A percentile compares a stretch with the other conserved stretches of the same genome.
These are phyloP conservation scores for Mythimna ferrago DNA, from an alignment of 2,888 invertebrate species.

Conservation along the genomic window DNA sequence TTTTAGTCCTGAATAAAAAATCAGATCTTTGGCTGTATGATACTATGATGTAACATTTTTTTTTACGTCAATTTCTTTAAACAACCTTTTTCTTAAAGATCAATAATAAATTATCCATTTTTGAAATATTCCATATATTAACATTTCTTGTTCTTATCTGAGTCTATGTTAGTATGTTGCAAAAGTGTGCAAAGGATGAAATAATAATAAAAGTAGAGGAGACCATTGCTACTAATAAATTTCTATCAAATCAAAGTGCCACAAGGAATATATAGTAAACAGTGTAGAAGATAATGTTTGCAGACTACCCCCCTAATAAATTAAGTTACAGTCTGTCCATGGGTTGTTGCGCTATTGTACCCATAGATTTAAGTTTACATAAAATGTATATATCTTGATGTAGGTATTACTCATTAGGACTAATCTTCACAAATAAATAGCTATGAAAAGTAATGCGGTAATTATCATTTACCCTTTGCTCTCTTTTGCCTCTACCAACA, in stretches of 20 bases:
- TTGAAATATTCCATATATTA: slow-evolving; percentile 29
- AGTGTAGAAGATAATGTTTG: background rate
- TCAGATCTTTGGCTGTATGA: slow-evolving; percentile 61
- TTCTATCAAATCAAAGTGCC: background rate
- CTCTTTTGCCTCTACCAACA: slow-evolving; percentile 4
- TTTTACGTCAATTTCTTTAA: slow-evolving; percentile 43
- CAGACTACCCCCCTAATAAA: too few relatives aligned
- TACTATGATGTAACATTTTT: slow-evolving; percentile 49
- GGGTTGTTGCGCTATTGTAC: too few relatives aligned
- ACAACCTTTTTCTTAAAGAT: slow-evolving; percentile 36
- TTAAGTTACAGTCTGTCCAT: too few relatives aligned
- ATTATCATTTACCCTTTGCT: background rate
- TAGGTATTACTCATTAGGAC: too few relatives aligned
- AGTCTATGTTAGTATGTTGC: slow-evolving; percentile 2
- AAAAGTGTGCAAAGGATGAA: slow-evolving; percentile 21
- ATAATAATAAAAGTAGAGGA: background rate
- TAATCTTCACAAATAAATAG: background rate
- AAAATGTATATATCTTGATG: too few relatives aligned
- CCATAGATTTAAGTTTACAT: too few relatives aligned
- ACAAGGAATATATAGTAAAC: background rate
- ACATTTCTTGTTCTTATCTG: slow-evolving; percentile 32
- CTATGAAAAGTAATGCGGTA: background rate
- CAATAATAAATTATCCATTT: slow-evolving; percentile 16
- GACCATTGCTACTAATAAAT: background rate
- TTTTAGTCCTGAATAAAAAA: slow-evolving; percentile 21